Percentiles rank a stretch among this genome's conserved stretches.
These are phyloP conservation scores for Deilephila porcellus DNA, from an alignment of 2,888 invertebrate genomes.

Conservation along the genomic window DNA sequence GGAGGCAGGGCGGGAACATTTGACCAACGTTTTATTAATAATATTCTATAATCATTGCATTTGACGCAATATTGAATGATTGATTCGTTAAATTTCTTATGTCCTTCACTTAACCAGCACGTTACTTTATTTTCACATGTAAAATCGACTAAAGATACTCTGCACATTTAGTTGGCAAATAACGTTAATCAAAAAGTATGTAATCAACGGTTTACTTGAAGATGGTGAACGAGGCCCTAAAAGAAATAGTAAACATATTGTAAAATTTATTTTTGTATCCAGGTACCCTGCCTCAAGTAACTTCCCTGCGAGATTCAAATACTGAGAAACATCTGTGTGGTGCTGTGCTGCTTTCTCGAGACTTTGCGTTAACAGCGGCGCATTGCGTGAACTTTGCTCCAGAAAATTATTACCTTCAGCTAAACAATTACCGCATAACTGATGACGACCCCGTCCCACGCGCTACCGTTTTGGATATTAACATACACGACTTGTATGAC, in stretches of 20 bases:
- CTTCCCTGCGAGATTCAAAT: slow-evolving; percentile 64
- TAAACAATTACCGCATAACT: slow-evolving; percentile 65
- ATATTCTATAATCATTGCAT: no score
- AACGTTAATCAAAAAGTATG: no score
- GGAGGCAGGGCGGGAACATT: no score
- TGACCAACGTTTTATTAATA: no score
- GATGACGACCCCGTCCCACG: slow-evolving; percentile 43
- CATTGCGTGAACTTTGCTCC: slow-evolving; percentile 64
- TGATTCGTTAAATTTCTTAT: no score
- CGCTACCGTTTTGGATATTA: slow-evolving; percentile 58
- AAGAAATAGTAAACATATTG: neutral
- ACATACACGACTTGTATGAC: slow-evolving; percentile 61
- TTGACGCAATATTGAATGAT: no score
- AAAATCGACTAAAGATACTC: no score
- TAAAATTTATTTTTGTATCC: slow-evolving; percentile 9
- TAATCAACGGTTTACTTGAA: no score
- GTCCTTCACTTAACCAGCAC: no score
- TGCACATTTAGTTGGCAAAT: no score
- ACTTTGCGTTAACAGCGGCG: slow-evolving; percentile 71
- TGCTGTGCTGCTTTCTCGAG: slow-evolving; percentile 60
- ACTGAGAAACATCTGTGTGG: slow-evolving; percentile 69
- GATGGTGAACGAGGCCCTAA: no score
- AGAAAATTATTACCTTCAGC: slow-evolving; percentile 55
- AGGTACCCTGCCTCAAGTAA: slow-evolving; percentile 67
- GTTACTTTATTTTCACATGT: no score